These are phyloP conservation scores for Pterois miles DNA, from an alignment of 2,797 vertebrate genomes.

Conservation along the genomic window DNA sequence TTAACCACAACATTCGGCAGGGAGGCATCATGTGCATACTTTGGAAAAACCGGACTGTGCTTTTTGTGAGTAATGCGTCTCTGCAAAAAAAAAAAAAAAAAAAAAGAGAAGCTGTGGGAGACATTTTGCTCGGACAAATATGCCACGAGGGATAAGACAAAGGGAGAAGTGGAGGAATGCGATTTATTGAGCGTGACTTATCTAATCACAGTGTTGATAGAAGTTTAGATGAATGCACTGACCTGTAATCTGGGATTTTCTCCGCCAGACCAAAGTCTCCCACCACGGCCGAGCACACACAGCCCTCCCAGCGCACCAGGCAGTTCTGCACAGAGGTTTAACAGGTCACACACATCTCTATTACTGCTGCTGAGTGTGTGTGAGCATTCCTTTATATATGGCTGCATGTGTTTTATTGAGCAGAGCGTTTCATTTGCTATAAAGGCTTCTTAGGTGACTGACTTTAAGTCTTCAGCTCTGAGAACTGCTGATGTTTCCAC, in stretches of 20 bases:
- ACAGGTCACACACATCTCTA: conserved; percentile 42
- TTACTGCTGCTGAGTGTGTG: neutral
- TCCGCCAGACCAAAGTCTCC: conserved; percentile 96
- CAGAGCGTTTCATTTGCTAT: neutral
- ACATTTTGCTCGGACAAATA: conserved; percentile 4
- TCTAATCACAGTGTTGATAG: conserved; percentile 58
- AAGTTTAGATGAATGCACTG: conserved; percentile 31
- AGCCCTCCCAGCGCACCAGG: conserved; percentile 89
- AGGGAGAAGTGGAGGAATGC: conserved; percentile 25
- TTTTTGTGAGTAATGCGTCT: conserved; percentile 24
- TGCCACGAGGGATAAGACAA: neutral
- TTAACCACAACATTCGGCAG: conserved; percentile 6
- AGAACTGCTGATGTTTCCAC: neutral
- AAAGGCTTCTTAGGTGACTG: neutral
- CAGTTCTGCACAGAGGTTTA: conserved; percentile 87
- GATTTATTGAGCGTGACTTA: conserved; percentile 50
- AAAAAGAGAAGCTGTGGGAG: conserved; percentile 31
- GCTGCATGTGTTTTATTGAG: neutral
- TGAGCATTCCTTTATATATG: neutral
- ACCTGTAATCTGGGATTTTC: conserved; percentile 97
- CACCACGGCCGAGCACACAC: conserved; percentile 89
- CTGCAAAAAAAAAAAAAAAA: too few species aligned
- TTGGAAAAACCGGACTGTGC: conserved; percentile 35
- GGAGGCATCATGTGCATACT: conserved; percentile 5
- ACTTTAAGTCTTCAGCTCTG: neutral